Evolutionary conservation across 2,113 vertebrate genomes (phyloP), one percentile per base, ranked within the genome.

Genomic region (Xyliphius kryptos): DNA sequence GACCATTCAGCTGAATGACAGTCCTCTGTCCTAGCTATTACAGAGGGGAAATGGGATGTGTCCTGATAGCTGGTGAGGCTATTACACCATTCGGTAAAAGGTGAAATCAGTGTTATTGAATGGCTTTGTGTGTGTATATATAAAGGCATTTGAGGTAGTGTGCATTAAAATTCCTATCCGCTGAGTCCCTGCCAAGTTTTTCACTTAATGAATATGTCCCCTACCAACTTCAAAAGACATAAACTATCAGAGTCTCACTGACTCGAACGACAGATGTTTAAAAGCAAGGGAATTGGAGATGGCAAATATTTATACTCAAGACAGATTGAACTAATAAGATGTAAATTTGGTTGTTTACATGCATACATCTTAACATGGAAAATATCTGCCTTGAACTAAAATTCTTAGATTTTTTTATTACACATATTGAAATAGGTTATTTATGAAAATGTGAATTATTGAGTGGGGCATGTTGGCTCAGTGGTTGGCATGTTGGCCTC

Each of bases 261-360:
- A 43, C 36, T 61, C 51, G 17, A 38, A 37, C 21, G 43, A 52
- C 51, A 57, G 57, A 61, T 56, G 26, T 67, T 59, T 67, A 57
- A n/a, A 32, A 43, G 55, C 7, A 13, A 52, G 13, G 6, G 12
- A 5, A 20, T 32, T 5, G 9, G 12, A 58, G 3, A 9, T 43
- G 36, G 44, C 54, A 58, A 49, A 50, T 57, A 56, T 2, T 16
- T 47, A 20, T 4, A 7, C 22, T 0, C 6, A 5, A 9, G 5
- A 53, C 36, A 8, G 6, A 19, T 12, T 14, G 17, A 7, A 19
- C 41, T 64, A 55, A 48, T 56, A 22, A 64, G 43, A 44, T 53
- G 15, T 44, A 52, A 54, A 63, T 9, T 32, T 50, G 47, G 14
- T n/a, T 38, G 26, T 32, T 11, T 57, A 7, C 10, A 38, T 14